Base-by-base conservation (phyloP, 2,113 vertebrate genomes). In the Scomber colias region DNA sequence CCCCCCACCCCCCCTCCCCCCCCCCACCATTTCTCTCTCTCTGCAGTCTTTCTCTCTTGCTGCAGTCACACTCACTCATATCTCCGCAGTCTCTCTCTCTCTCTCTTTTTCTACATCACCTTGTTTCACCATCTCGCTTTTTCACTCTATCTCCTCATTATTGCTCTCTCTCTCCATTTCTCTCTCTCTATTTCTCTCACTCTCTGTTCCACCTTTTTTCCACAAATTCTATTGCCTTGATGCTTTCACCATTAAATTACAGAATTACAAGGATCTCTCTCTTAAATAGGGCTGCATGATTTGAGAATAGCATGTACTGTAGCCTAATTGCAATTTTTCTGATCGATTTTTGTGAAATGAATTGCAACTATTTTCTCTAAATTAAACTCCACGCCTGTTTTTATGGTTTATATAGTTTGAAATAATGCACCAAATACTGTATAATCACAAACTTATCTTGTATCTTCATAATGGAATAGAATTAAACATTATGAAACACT, bases 31-130 rank as follows among this genome's bases (percentile, higher is more conserved):
- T 75, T 54, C 67, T 19, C 51, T 44, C 53, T 45, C 82, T 81
- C 86, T 85, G 87, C 90, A 87, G 86, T 89, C 75, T 83, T 85
- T 56, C 53, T 70, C 54, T 73, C 83, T 56, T 55, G 57, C 80
- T 84, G 88, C 84, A 91, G 84, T 87, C 83, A 19, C 62, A 19
- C 74, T 81, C 77, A 48, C 82, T 82, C 82, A 71, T 48, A 56
- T 83, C 68, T 75, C 89, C 82, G 85, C 89, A 86, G 85, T 84
- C 76, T 57, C 14, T 83, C 73, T 56, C 35, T 40, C 35, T 14
- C 45, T 24, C 44, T 40, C 49, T 51, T 50, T 48, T 44, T 57
- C 65, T 0, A 12, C 46, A 56, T 78, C 49, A 8, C 40, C 15
- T 8, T 75, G 17, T 70, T 63, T 65, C 65, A 12, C 19, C 2